Conservation (phyloP, 1,140 invertebrate species). For the Saccostrea glomerata region DNA sequence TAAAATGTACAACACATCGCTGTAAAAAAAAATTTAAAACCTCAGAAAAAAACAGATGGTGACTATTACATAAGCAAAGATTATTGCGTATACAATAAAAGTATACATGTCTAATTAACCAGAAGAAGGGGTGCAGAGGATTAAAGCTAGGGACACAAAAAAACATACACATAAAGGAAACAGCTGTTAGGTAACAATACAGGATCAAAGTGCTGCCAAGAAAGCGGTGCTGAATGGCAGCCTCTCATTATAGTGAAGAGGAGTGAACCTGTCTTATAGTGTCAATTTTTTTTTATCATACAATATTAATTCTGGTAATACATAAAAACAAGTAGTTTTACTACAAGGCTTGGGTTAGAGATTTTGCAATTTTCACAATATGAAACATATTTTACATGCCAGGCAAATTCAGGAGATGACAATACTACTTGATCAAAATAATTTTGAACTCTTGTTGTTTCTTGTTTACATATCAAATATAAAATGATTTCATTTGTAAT, state of each 20-base stretch:
- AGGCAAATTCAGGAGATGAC: too few relatives aligned
- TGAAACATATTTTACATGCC: too few relatives aligned
- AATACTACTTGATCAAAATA: too few relatives aligned
- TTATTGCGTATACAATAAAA: background rate
- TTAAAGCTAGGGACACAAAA: background rate
- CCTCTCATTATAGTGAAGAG: background rate
- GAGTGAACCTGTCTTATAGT: background rate
- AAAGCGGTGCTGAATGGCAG: background rate
- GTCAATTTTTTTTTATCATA: background rate
- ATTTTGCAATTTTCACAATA: too few relatives aligned
- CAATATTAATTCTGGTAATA: background rate
- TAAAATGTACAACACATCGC: too few relatives aligned
- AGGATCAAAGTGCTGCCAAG: background rate
- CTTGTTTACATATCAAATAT: too few relatives aligned
- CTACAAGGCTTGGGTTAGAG: too few relatives aligned
- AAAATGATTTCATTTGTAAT: too few relatives aligned
- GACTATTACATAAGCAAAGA: background rate
- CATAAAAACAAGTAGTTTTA: background rate
- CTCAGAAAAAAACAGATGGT: background rate
- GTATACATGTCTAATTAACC: slow-evolving; percentile 13
- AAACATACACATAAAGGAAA: background rate
- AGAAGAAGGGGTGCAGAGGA: background rate
- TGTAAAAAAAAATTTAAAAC: background rate
- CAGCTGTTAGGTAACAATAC: background rate
- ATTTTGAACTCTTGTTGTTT: too few relatives aligned